phyloP scores from a whole-genome alignment of 1,140 invertebrate species.

The Paralvinella palmiformis region DNA sequence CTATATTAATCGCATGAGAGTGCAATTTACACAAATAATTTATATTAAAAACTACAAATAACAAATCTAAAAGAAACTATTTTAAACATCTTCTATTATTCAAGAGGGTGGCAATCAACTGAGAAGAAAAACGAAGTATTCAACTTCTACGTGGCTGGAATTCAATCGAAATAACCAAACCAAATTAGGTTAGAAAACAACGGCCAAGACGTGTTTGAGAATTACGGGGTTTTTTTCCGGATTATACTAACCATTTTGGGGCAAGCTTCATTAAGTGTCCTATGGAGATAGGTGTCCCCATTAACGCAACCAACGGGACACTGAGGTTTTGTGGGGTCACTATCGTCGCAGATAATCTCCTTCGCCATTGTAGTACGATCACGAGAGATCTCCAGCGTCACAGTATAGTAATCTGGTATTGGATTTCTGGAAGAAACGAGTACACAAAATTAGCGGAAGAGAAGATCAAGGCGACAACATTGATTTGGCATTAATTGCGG shows the following conservation, averaged over 20 bases:
- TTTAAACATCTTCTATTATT: no score
- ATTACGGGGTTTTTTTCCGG: not conserved
- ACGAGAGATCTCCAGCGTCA: slow-evolving; percentile 20
- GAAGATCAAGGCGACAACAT: not conserved
- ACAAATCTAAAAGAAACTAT: no score
- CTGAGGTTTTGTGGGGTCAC: not conserved
- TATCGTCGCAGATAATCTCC: slow-evolving; percentile 16
- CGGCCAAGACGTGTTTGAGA: no score
- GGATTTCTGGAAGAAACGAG: slow-evolving; percentile 19
- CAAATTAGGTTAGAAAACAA: no score
- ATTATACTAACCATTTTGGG: slow-evolving; percentile 20
- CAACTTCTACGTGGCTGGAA: no score
- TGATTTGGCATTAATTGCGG: no score
- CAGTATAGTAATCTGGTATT: slow-evolving; percentile 22
- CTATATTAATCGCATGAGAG: no score
- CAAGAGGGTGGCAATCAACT: no score
- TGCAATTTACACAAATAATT: no score
- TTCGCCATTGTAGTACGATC: slow-evolving; percentile 17
- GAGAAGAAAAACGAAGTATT: no score
- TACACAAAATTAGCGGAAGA: not conserved
- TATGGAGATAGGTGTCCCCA: slow-evolving; percentile 18
- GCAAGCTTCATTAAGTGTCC: slow-evolving; percentile 22
- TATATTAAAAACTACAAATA: no score
- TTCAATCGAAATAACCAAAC: no score
- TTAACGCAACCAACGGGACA: slow-evolving; percentile 14